phyloP scores from a whole-genome alignment of 2,113 vertebrate genomes.

The Catagonus wagneri region DNA sequence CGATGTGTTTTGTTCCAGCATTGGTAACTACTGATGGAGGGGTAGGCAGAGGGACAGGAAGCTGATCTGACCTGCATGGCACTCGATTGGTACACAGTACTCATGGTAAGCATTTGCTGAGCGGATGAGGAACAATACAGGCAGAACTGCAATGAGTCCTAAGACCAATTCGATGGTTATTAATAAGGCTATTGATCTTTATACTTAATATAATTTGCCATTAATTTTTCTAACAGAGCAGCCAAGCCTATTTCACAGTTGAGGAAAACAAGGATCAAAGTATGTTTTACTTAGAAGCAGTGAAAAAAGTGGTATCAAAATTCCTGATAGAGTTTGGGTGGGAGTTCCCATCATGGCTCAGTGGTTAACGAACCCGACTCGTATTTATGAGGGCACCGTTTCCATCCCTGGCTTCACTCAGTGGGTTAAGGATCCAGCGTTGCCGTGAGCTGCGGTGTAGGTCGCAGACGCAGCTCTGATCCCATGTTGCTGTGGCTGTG shows the following conservation, averaged over 20 bases:
- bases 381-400: no score
- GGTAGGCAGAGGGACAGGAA: neutral
- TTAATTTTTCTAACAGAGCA: neutral
- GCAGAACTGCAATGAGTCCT: neutral
- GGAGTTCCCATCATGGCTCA: no score
- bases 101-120: neutral
- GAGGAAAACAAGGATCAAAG: neutral
- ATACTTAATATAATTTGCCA: neutral
- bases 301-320: neutral
- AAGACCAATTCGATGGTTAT: neutral
- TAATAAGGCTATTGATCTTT: neutral
- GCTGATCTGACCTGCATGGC: neutral
- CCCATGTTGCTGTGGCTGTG: no score
- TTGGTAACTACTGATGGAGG: neutral
- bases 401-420: no score
- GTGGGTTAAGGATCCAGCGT: no score
- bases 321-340: neutral
- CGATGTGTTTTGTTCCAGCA: neutral
- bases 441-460: no score
- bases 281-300: neutral
- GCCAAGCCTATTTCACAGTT: neutral
- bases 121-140: neutral
- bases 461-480: no score
- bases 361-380: no score
- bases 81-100: rapidly evolving